Evolutionary conservation across 2,888 invertebrate species (phyloP), one percentile per base, ranked within the genome.

Genomic region (Entomobrya proxima): DNA sequence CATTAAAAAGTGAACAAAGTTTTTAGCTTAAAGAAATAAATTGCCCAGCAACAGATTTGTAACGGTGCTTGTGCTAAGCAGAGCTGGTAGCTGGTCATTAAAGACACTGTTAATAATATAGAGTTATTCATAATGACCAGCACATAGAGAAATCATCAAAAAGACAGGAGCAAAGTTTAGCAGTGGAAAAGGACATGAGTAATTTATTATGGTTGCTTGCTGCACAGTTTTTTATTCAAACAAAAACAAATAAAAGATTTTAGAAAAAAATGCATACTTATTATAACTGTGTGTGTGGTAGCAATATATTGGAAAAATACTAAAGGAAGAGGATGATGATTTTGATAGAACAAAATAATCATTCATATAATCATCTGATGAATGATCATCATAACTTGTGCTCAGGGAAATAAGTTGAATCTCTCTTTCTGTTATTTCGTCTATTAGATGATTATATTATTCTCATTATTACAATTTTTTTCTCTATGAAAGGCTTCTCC

Each of bases 141-240:
- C 24, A 13, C 47, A 4, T 3, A 18, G 18, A n/a, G 37, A 21
- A 21, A 32, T 9, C 18, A 21, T 55, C 24, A 55, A 27, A 52
- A 52, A 21, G 15, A 52, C 6, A 15, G 21, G 50, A 24, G 52
- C 24, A 24, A 52, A 30, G n/a, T n/a, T n/a, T n/a, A 32, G 61
- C 32, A 61, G 32, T 9, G 37, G 64, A 7, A 18, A 9, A 64
- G 75, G 82, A 82, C 47, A 50, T 21, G 32, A 37, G 37, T 75
- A 64, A 82, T 82, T 82, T 82, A 82, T 82, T 82, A 82, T 75
- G n/a, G n/a, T n/a, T n/a, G n/a, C n/a, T n/a, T n/a, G n/a, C 75
- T 75, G 67, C 35, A 52, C 64, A 75, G 58, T 13, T 27, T 44
- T n/a, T 47, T 50, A 82, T 40, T 50, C 15, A 7, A 58, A 44